phyloP scores from a whole-genome alignment of 2,797 vertebrate species.

The Scolopax rusticola region DNA sequence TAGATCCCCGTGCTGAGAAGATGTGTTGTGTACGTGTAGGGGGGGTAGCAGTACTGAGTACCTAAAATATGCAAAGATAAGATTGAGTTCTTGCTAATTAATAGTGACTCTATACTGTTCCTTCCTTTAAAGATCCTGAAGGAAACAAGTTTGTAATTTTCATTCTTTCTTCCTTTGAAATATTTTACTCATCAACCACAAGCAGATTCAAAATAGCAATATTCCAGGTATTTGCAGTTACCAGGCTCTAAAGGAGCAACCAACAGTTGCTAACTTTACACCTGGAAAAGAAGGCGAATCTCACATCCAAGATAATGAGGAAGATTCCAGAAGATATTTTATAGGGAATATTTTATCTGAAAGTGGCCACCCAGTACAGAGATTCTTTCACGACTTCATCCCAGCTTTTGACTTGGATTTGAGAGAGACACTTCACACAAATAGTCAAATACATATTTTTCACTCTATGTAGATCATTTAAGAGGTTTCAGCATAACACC shows the following conservation, averaged over 20 bases:
- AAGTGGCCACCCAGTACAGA: neutral
- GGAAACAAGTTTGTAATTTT: neutral
- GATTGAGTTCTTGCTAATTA: neutral
- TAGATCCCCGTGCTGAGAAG: neutral
- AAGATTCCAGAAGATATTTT: neutral
- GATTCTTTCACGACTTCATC: neutral
- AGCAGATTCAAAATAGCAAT: neutral
- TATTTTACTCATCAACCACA: neutral
- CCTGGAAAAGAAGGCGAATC: neutral
- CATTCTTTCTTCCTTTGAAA: neutral
- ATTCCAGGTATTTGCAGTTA: neutral
- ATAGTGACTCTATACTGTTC: neutral
- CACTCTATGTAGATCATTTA: neutral
- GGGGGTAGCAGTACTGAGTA: neutral
- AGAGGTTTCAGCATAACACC: neutral
- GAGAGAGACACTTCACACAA: neutral
- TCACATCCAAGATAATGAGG: neutral
- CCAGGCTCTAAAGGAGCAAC: neutral
- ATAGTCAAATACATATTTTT: neutral
- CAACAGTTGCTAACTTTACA: neutral
- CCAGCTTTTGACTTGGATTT: neutral
- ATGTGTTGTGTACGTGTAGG: neutral
- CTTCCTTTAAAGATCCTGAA: neutral
- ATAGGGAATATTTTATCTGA: neutral
- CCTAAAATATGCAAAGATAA: neutral